Evolutionary conservation across 2,888 invertebrate genomes (phyloP).

Genomic region (Stramonita haemastoma): DNA sequence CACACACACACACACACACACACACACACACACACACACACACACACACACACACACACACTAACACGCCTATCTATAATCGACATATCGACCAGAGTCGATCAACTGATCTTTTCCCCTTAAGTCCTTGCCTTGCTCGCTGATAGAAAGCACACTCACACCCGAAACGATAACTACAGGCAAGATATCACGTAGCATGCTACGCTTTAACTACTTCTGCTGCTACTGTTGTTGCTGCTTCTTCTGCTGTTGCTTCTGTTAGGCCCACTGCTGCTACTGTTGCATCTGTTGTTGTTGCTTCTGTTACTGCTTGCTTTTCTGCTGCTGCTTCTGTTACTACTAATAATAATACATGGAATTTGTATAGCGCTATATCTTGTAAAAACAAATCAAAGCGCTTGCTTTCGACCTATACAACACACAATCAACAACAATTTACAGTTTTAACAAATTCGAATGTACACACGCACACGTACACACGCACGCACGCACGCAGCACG

Average conservation of each 20-base stretch:
- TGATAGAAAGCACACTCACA: neutral
- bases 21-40: no score
- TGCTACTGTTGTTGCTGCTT: neutral
- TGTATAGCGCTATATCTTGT: no score
- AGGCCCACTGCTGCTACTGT: neutral
- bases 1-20: no score
- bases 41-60: no score
- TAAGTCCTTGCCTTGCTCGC: neutral
- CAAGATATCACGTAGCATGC: neutral
- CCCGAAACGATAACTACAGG: neutral
- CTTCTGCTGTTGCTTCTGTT: neutral
- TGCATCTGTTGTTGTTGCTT: neutral
- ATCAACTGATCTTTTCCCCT: no score
- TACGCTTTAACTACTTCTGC: neutral
- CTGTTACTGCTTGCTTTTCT: neutral
- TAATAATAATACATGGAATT: no score
- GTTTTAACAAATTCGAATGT: no score
- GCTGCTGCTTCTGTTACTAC: neutral
- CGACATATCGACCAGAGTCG: no score
- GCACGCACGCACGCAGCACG: neutral
- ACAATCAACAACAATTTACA: no score
- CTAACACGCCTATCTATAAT: no score
- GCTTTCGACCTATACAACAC: no score
- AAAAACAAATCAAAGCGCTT: no score
- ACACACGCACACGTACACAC: neutral